Evolutionary conservation across 2,797 vertebrate species (phyloP).

Genomic region (Anomalospiza imberbis): DNA sequence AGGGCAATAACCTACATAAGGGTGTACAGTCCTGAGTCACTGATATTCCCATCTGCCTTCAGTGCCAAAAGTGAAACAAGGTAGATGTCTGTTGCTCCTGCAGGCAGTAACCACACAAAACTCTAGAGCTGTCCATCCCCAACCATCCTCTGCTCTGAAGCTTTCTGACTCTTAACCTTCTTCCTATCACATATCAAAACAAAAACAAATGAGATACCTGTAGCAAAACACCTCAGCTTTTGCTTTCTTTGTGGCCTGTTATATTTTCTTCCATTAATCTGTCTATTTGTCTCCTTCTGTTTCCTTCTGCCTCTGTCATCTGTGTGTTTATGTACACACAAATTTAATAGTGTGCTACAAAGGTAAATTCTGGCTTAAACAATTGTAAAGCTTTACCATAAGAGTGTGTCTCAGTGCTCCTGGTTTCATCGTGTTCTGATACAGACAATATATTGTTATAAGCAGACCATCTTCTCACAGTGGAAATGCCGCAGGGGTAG

Average conservation of each 20-base stretch:
- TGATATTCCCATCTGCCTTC: background rate
- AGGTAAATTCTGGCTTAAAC: background rate
- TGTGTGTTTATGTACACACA: background rate
- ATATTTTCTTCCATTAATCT: background rate
- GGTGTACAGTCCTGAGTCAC: rapidly evolving
- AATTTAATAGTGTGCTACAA: background rate
- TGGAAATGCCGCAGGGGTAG: background rate
- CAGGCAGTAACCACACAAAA: background rate
- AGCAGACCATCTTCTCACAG: background rate
- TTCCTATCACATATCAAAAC: background rate
- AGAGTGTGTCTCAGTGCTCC: background rate
- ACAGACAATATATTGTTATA: background rate
- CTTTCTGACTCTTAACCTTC: background rate
- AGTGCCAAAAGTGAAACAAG: background rate
- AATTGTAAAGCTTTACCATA: background rate
- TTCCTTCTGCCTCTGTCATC: background rate
- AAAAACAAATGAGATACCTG: background rate
- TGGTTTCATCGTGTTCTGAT: background rate
- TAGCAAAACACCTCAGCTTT: background rate
- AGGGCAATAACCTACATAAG: background rate
- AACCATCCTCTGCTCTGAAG: background rate
- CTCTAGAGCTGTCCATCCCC: background rate
- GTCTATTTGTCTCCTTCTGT: background rate
- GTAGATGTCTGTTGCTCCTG: background rate
- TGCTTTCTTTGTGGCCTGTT: background rate